Evolutionary conservation across 2,888 invertebrate species (phyloP).

Genomic region (Sminthurides aquaticus): DNA sequence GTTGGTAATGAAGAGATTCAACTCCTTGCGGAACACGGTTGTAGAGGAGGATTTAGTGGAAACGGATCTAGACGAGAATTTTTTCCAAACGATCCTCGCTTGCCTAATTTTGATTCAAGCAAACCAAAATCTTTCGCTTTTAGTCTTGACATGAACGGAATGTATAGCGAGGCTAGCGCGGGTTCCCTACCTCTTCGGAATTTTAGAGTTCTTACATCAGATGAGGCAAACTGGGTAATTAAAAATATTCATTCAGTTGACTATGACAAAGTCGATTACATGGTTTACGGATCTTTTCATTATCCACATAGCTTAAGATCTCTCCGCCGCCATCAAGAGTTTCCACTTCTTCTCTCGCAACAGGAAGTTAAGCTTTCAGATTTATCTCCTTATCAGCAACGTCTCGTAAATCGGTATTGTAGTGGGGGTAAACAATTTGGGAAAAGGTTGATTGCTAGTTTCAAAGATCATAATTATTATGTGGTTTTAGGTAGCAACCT

Average conservation of each 20-base stretch:
- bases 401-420: background rate
- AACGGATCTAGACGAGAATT: background rate
- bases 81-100: constrained; percentile 2
- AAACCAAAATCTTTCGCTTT: background rate
- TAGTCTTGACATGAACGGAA: constrained; percentile 1
- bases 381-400: background rate
- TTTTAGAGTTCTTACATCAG: background rate
- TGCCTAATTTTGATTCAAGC: background rate
- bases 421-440: background rate
- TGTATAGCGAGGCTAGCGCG: background rate
- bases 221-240: background rate
- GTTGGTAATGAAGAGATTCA: constrained; percentile 1
- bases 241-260: background rate
- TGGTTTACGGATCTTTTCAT: background rate
- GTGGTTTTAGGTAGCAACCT: background rate
- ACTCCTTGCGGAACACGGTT: background rate
- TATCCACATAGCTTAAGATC: background rate
- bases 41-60: constrained; percentile 10
- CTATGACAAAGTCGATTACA: background rate
- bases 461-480: background rate
- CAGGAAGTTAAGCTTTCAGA: background rate
- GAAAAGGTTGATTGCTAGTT: background rate
- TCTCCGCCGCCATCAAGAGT: background rate
- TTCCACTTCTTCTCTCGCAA: background rate
- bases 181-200: background rate